These are phyloP conservation scores for Misgurnus anguillicaudatus DNA, from an alignment of 2,113 vertebrate species.

Conservation along the genomic window DNA sequence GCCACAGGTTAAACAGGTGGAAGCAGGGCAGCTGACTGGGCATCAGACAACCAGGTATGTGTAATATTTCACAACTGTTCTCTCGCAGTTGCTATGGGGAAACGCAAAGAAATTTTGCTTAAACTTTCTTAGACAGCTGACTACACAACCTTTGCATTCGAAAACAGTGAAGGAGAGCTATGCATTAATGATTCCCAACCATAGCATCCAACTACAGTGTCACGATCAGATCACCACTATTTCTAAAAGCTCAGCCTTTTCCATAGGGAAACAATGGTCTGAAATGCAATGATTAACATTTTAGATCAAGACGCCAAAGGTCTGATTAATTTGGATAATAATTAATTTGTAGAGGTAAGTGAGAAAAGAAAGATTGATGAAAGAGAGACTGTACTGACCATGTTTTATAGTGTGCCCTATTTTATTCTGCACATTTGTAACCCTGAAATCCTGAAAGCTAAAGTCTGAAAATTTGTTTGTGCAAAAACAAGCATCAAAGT, in stretches of 20 bases:
- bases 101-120: constrained; percentile 6
- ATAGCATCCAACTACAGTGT: neutral
- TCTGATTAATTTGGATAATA: constrained; percentile 9
- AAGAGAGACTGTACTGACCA: neutral
- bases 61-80: constrained; percentile 59
- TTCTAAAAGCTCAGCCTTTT: constrained; percentile 21
- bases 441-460: too few relatives aligned
- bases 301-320: constrained; percentile 29
- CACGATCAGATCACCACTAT: constrained; percentile 25
- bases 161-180: neutral
- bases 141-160: neutral
- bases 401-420: too few relatives aligned
- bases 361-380: neutral
- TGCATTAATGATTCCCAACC: neutral
- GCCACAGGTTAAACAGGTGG: constrained; percentile 46
- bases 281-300: constrained; percentile 60
- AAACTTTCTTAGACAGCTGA: constrained; percentile 1
- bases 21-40: constrained; percentile 26
- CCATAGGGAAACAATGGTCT: constrained; percentile 21
- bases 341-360: constrained; percentile 44
- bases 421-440: too few relatives aligned
- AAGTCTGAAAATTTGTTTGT: too few relatives aligned
- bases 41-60: constrained; percentile 55
- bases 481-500: too few relatives aligned
- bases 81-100: constrained; percentile 35